Evolutionary conservation across 2,797 vertebrate genomes (phyloP).

Genomic region (Aeoliscus strigatus): DNA sequence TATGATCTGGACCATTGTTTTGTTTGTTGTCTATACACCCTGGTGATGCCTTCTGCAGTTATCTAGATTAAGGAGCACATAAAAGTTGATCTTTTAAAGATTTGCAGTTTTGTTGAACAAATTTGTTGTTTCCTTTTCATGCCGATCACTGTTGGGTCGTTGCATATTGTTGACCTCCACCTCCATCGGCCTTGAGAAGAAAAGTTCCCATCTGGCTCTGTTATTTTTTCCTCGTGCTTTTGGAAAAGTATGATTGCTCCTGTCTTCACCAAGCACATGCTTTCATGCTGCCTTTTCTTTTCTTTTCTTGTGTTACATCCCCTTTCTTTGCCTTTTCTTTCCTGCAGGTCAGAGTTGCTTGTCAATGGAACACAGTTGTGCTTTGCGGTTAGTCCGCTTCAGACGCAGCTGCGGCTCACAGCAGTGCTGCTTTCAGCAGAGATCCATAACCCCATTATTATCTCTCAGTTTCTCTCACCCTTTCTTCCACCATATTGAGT

Average conservation of each 20-base stretch:
- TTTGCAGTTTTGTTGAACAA: no score
- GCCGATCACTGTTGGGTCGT: slow-evolving; percentile 2
- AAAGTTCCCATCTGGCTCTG: slow-evolving; percentile 36
- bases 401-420: slow-evolving; percentile 47
- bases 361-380: slow-evolving; percentile 44
- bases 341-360: slow-evolving; percentile 38
- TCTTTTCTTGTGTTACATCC: slow-evolving; percentile 25
- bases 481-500: not conserved
- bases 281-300: slow-evolving; percentile 6
- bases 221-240: slow-evolving; percentile 29
- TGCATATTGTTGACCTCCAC: slow-evolving; percentile 9
- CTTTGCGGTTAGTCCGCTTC: slow-evolving; percentile 41
- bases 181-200: slow-evolving; percentile 31
- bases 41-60: slow-evolving; percentile 71
- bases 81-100: no score
- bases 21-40: slow-evolving; percentile 66
- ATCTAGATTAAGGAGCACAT: slow-evolving; percentile 34
- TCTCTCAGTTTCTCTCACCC: not conserved
- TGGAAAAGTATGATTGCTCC: slow-evolving; percentile 26
- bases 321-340: slow-evolving; percentile 49
- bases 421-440: slow-evolving; percentile 41
- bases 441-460: slow-evolving; percentile 30
- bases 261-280: slow-evolving; percentile 12
- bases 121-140: slow-evolving; percentile 1
- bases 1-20: slow-evolving; percentile 17